Conservation (phyloP, 2,113 vertebrate species). For the Zosterops pallidus region DNA sequence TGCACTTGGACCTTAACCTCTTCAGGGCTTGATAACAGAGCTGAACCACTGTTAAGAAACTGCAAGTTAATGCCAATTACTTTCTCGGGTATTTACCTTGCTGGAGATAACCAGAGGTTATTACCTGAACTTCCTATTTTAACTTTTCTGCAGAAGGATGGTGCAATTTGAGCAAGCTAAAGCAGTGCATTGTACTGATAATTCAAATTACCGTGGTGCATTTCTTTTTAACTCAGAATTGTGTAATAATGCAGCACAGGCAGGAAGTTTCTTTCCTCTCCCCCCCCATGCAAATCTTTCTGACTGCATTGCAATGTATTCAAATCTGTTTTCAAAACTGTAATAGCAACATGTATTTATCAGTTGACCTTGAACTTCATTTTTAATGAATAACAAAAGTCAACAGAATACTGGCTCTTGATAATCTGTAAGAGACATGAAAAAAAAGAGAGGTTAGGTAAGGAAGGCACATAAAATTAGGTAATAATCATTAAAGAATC, state of each 20-base stretch:
- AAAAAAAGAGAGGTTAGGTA: neutral
- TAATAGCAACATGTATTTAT: neutral
- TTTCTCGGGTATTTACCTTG: neutral
- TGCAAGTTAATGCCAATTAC: neutral
- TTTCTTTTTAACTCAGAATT: neutral
- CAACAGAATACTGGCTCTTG: neutral
- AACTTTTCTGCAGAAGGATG: neutral
- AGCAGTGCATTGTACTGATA: neutral
- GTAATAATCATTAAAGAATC: neutral
- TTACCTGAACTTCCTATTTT: neutral
- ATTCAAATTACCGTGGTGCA: neutral
- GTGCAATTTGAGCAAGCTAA: neutral
- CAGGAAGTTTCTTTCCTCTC: neutral
- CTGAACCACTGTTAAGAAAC: neutral
- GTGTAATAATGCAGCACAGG: neutral
- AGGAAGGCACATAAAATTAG: neutral
- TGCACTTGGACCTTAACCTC: neutral
- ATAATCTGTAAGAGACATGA: neutral
- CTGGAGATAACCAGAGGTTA: neutral
- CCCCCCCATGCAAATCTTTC: neutral
- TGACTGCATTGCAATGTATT: neutral
- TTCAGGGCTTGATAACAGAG: neutral
- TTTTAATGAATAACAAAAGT: constrained; percentile 37
- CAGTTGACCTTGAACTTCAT: neutral
- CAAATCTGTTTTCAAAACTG: neutral